Evolutionary conservation across 1,140 invertebrate species (phyloP), one percentile per base, ranked within the genome.

Genomic region (Listronotus oregonensis): DNA sequence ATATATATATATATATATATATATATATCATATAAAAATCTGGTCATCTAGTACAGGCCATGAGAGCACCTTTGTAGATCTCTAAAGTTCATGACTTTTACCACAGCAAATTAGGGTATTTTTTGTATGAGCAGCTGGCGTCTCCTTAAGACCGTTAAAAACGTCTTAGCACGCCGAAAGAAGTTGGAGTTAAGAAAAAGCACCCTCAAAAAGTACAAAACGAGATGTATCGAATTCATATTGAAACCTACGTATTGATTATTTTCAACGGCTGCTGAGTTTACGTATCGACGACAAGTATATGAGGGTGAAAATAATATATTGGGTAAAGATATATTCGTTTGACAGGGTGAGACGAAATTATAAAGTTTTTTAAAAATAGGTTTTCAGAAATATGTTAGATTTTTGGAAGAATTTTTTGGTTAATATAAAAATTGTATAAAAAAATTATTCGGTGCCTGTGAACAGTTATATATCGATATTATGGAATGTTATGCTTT

Each of bases 151-250:
- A 54, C 51, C 51, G 51, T 37, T 54, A 54, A 54, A 54, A 54
- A 54, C 51, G 51, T 54, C 51, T 54, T 54, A 5, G 17, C 51
- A 39, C 14, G 31, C 12, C 51, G 8, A 34, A 18, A 42, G 54
- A 42, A 42, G 32, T 7, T 9, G 15, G 27, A 51, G 15, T 18
- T 21, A 61, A n/a, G n/a, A n/a, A 27, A 51, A 31, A 50, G 46
- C 46, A 17, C 58, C 58, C 39, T 47, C 27, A 42, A 58, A 39
- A 43, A 51, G 58, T 61, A 34, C 46, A 12, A 8, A 61, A 61
- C 58, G 58, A 61, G 58, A 61, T 61, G 58, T 61, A 61, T 61
- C 58, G 58, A 61, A 61, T 61, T 61, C 37, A 42, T 51, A 61
- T 61, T 61, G 44, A 61, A 51, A 51, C 58, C 18, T 10, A 18